Evolutionary conservation across 2,113 vertebrate species (phyloP).

Genomic region (Pygoscelis antarcticus): DNA sequence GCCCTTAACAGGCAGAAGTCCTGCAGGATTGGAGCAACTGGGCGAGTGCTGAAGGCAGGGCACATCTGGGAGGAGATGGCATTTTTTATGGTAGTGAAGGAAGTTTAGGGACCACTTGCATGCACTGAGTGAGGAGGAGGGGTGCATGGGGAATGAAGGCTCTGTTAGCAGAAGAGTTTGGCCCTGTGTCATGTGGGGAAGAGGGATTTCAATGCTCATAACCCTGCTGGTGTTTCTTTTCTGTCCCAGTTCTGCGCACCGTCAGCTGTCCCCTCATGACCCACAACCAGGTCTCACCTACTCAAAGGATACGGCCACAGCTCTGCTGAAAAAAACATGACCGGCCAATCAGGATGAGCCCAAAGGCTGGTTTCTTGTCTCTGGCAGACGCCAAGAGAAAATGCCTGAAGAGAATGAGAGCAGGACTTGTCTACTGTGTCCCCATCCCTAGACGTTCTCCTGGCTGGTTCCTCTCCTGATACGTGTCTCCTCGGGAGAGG

Average conservation of each 20-base stretch:
- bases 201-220: neutral
- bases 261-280: neutral
- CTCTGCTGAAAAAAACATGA: neutral
- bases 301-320: neutral
- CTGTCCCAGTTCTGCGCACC: neutral
- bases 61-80: neutral
- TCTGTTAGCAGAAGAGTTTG: neutral
- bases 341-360: neutral
- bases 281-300: neutral
- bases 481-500: neutral
- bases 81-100: neutral
- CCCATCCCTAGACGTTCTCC: neutral
- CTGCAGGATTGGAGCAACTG: neutral
- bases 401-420: neutral
- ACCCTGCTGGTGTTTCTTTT: neutral
- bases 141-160: neutral
- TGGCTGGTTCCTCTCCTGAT: neutral
- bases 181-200: neutral
- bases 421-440: neutral
- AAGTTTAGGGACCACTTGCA: neutral
- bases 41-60: neutral
- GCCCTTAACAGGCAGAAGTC: neutral
- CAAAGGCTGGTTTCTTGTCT: neutral
- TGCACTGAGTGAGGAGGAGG: accelerated
- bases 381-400: neutral